These are phyloP conservation scores for Meghimatium bilineatum DNA, from an alignment of 2,888 invertebrate genomes.

Conservation along the genomic window DNA sequence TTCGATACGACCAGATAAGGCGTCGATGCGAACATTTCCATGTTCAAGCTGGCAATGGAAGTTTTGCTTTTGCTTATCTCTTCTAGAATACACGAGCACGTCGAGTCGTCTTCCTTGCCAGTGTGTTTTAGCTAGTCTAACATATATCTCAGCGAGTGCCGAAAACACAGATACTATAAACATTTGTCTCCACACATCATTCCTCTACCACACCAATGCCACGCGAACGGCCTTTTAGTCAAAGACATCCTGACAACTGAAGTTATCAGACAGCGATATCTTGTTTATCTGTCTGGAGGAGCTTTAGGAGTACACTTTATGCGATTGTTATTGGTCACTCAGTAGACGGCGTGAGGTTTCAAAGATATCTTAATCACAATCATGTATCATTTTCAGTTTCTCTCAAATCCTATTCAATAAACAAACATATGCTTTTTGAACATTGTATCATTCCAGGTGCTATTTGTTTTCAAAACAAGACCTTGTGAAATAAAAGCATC, in stretches of 20 bases:
- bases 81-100: neutral
- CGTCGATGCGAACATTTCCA: neutral
- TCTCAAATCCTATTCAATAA: neutral
- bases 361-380: neutral
- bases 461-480: too few relatives aligned
- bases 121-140: constrained; percentile 24
- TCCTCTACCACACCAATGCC: neutral
- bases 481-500: too few relatives aligned
- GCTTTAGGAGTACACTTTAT: neutral
- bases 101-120: neutral
- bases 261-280: neutral
- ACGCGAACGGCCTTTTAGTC: neutral
- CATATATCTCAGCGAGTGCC: neutral
- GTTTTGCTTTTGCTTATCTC: constrained; percentile 18
- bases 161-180: neutral
- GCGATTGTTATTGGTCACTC: too few relatives aligned
- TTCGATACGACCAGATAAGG: constrained; percentile 17
- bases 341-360: neutral
- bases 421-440: neutral
- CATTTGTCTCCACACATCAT: neutral
- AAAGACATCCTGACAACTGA: neutral
- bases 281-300: neutral
- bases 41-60: neutral
- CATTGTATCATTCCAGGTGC: neutral
- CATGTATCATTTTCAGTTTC: neutral